Percentiles rank a stretch among this genome's conserved stretches.
These are phyloP conservation scores for Rhimphoctona megacephalus DNA, from an alignment of 2,888 invertebrate genomes.

Conservation along the genomic window DNA sequence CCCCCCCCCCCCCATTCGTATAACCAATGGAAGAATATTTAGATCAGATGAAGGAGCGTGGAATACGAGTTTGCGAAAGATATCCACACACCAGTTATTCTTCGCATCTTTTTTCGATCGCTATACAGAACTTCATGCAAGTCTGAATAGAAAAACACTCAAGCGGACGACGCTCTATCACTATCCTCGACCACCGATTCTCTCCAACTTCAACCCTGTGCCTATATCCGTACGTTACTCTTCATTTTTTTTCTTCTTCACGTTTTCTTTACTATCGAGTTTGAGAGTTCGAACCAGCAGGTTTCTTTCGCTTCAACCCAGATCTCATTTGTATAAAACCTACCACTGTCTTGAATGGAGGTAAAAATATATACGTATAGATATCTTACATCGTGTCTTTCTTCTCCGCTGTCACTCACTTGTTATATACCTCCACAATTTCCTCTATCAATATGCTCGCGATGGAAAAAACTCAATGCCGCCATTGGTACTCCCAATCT, in stretches of 20 bases:
- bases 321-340: constrained; percentile 82
- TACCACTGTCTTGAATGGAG: constrained; percentile 66
- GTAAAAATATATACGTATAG: constrained; percentile 15
- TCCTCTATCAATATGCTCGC: constrained; percentile 76
- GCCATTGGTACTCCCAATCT: constrained; percentile 64
- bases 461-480: constrained; percentile 72
- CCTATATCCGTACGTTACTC: constrained; percentile 57
- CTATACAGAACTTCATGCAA: constrained; percentile 81
- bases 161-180: constrained; percentile 76
- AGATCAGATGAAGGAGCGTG: constrained; percentile 60
- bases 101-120: constrained; percentile 22
- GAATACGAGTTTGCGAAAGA: constrained; percentile 59
- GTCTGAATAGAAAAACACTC: constrained; percentile 83
- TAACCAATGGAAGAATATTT: constrained; percentile 68
- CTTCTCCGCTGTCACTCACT: constrained; percentile 67
- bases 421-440: constrained; percentile 64
- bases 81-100: constrained; percentile 67
- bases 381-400: constrained; percentile 67
- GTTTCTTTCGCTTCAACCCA: constrained; percentile 57
- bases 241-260: constrained; percentile 52
- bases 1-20: constrained; percentile 70
- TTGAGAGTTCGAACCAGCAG: constrained; percentile 21
- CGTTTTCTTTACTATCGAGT: constrained; percentile 41
- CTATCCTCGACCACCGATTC: constrained; percentile 58
- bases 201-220: constrained; percentile 59